phyloP scores from a whole-genome alignment of 2,113 vertebrate genomes.

The Bujurquina vittata region DNA sequence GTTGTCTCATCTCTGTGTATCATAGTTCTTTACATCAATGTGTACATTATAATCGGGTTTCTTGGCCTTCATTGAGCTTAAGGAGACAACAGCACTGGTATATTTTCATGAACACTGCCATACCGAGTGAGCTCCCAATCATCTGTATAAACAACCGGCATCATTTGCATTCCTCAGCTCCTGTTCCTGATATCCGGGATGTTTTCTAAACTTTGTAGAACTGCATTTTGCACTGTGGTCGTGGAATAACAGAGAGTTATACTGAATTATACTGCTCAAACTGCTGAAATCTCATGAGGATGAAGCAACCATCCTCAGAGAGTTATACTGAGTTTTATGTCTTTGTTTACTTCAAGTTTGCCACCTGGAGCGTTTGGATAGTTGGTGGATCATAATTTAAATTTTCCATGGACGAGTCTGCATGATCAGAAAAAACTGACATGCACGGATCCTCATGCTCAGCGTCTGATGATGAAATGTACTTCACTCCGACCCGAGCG shows the following conservation, averaged over 20 bases:
- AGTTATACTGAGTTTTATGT: too few relatives aligned
- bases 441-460: neutral
- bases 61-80: neutral
- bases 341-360: too few relatives aligned
- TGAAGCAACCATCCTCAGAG: too few relatives aligned
- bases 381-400: neutral
- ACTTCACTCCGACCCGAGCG: rapidly evolving
- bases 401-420: neutral
- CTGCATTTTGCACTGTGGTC: too few relatives aligned
- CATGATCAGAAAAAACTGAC: neutral
- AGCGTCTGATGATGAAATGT: neutral
- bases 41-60: neutral
- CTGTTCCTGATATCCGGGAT: neutral
- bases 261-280: too few relatives aligned
- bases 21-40: neutral
- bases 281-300: too few relatives aligned
- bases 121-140: rapidly evolving
- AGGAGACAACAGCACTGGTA: neutral
- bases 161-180: neutral
- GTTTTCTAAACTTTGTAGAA: neutral
- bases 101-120: neutral
- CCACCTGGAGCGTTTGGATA: neutral
- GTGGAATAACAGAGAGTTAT: neutral
- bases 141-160: neutral
- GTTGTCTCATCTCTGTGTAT: neutral